Percentiles rank a stretch among this genome's conserved stretches.
These are phyloP conservation scores for Xenopus borealis DNA, from an alignment of 2,113 vertebrate species.

Conservation along the genomic window DNA sequence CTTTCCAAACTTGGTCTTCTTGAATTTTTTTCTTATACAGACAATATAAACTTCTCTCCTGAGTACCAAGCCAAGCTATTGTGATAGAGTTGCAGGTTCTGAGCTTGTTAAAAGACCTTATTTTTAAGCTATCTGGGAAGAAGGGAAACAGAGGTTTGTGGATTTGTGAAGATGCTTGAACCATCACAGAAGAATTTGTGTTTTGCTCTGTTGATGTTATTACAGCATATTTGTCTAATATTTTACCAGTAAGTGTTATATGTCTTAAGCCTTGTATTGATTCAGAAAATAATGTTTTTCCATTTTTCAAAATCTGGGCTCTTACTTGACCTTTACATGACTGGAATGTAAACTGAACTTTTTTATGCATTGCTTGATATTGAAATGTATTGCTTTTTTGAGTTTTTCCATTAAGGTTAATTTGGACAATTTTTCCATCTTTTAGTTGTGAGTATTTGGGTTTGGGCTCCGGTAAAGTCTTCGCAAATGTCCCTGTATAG, in stretches of 20 bases:
- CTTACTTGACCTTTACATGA: conserved; percentile 69
- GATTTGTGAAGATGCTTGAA: conserved; percentile 75
- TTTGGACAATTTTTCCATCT: conserved; percentile 75
- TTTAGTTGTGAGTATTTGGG: conserved; percentile 63
- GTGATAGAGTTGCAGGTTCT: conserved; percentile 81
- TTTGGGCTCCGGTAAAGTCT: conserved; percentile 73
- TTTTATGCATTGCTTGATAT: conserved; percentile 73
- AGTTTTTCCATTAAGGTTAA: conserved; percentile 61
- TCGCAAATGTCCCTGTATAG: conserved; percentile 73
- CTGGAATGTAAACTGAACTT: conserved; percentile 77
- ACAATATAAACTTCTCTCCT: conserved; percentile 82
- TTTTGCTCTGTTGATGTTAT: conserved; percentile 58
- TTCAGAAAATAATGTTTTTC: conserved; percentile 64
- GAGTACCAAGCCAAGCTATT: conserved; percentile 85
- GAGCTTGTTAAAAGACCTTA: conserved; percentile 85
- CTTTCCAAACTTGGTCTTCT: conserved; percentile 53
- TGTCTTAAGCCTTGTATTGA: conserved; percentile 68
- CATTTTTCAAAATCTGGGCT: conserved; percentile 69
- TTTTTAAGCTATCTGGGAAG: conserved; percentile 79
- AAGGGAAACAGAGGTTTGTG: conserved; percentile 73
- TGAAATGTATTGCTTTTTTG: conserved; percentile 68
- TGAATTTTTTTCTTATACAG: conserved; percentile 71
- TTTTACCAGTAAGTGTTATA: conserved; percentile 77
- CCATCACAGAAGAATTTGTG: conserved; percentile 68
- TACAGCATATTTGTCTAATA: conserved; percentile 69